Base-by-base conservation (phyloP, 2,113 vertebrate species). In the Dermatemys mawii region DNA sequence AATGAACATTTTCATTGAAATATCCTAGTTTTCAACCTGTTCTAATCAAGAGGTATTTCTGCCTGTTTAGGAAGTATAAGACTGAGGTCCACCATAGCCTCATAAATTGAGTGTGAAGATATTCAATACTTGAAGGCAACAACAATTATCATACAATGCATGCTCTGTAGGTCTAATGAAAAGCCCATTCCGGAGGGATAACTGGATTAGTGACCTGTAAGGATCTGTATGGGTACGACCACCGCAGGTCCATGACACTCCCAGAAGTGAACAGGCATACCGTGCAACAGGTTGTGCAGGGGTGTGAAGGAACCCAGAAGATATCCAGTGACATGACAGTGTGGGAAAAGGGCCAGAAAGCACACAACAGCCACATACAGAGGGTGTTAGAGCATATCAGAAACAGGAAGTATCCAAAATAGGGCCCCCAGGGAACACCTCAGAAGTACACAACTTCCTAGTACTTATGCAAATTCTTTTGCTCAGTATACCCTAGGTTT, bases 271-370 rank as follows among this genome's bases (percentile, higher is more conserved):
- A 48, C 78, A 75, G 41, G 12, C 24, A 5, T 27, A 82, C 94
- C 92, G 86, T 78, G 73, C 82, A 95, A 84, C 87, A 78, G 79
- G 54, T 89, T 90, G 81, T 75, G 73, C 83, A 54, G 86, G 73
- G 84, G 78, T 78, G 46, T 32, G 88, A 76, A 1, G 8, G 26
- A 63, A 24, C 29, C 63, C 0, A 1, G 88, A 88, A 51, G 81
- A 92, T 84, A 2, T 2, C 76, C 88, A 26, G 76, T 44, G 41
- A 46, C 41, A 76, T 27, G 21, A 76, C 11, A 76, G 41, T 76
- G 38, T 78, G 55, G 26, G 60, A 21, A 5, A 85, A 70, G 0
- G 1, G 86, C 87, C 81, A 80, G 82, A 70, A 91, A 85, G 21
- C 24, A 57, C 81, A 22, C 5, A 51, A 8, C 67, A 81, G 67